Evolutionary conservation across 1,140 invertebrate genomes (phyloP), one percentile per base, ranked within the genome.

Genomic region (Lucilia cuprina): DNA sequence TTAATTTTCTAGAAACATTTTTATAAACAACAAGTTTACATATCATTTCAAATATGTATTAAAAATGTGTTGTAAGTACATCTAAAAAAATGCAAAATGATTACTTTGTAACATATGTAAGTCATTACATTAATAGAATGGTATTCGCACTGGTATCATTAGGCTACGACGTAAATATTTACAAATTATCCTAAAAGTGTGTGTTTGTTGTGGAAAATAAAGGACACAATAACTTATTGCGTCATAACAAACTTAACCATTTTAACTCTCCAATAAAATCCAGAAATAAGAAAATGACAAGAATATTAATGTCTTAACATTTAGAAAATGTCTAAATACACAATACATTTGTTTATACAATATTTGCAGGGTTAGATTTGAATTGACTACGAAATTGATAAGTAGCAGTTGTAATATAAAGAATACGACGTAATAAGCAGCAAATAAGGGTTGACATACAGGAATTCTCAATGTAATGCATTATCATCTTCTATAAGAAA

Each of bases 381-480:
- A 41, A 41, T 41, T 41, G 41, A 41, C 7, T 41, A 41, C 41
- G 25, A 34, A 74, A 74, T 30, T 74, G 21, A 41, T 41, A 41
- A 41, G 74, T 30, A 74, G 74, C 21, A 30, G 74, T 74, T 74
- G 74, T 74, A 17, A 7, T 74, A 74, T 1, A 74, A 74, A 74
- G 34, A 3, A 12, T 30, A 74, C 74, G 25, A 74, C 74, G 74
- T 74, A 74, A 74, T 74, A 74, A 30, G 74, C 74, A 30, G 19
- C 30, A 74, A 74, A 74, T 74, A 74, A 74, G 74, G 74, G 74
- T 74, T 74, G 74, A 74, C 74, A 74, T 74, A 74, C 65, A 74
- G 10, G 25, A 10, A 21, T 74, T 0, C 9, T 10, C 25, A 74
- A 12, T 21, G 74, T 74, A 74, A 30, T 74, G 74, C 74, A 74